phyloP scores from a whole-genome alignment of 2,888 invertebrate species.

The Glaucopsyche alexis region DNA sequence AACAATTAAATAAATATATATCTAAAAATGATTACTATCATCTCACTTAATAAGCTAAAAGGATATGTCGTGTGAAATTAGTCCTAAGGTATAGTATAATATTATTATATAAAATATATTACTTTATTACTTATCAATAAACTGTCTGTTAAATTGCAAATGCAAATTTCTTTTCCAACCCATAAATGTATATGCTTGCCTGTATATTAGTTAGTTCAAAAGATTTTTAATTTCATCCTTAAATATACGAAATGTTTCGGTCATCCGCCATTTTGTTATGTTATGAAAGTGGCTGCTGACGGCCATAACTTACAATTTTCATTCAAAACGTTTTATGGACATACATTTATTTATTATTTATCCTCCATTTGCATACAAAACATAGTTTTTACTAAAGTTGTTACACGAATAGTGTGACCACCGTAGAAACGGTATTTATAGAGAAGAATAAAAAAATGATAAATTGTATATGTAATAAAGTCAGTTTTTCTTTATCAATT shows the following conservation, averaged over 20 bases:
- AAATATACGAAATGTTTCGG: background rate
- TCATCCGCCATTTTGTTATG: background rate
- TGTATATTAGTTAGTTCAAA: too few species aligned
- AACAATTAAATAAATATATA: background rate
- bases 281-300: background rate
- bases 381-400: too few species aligned
- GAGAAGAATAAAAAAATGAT: too few species aligned
- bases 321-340: too few species aligned
- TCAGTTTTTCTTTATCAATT: too few species aligned
- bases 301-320: too few species aligned
- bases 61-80: constrained; percentile 4
- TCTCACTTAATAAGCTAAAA: background rate
- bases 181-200: background rate
- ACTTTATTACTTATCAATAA: constrained; percentile 15
- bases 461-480: too few species aligned
- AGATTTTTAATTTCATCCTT: background rate
- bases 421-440: too few species aligned
- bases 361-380: too few species aligned
- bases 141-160: constrained; percentile 7
- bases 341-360: too few species aligned
- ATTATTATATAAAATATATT: constrained; percentile 32
- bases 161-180: background rate
- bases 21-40: background rate
- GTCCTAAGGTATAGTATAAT: constrained; percentile 25
- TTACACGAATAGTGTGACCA: too few species aligned